Evolutionary conservation across 2,888 invertebrate genomes (phyloP).

Genomic region (Taenaris catops): DNA sequence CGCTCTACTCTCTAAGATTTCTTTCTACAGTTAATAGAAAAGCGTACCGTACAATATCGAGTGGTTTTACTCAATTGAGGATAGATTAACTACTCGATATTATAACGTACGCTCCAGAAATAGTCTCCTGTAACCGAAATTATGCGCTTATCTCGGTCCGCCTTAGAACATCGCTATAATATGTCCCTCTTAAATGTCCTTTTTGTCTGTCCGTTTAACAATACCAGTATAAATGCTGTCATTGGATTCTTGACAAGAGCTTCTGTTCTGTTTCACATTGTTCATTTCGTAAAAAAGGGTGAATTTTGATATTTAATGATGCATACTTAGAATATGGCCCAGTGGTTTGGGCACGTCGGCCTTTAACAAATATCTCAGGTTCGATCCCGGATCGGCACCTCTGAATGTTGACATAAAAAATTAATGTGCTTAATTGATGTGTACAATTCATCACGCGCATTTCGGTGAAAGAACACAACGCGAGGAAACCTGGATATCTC

Average conservation of each 20-base stretch:
- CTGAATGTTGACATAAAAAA: too few relatives aligned
- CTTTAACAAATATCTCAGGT: slow-evolving; percentile 6
- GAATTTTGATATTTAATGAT: slow-evolving; percentile 1
- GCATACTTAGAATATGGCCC: neutral
- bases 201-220: slow-evolving; percentile 41
- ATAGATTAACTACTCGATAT: slow-evolving; percentile 4
- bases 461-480: too few relatives aligned
- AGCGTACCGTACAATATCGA: too few relatives aligned
- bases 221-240: slow-evolving; percentile 39
- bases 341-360: too few relatives aligned
- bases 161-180: slow-evolving; percentile 35
- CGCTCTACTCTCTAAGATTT: too few relatives aligned
- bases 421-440: too few relatives aligned
- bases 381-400: too few relatives aligned
- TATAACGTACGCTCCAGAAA: slow-evolving; percentile 12
- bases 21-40: too few relatives aligned
- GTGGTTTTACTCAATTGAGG: too few relatives aligned
- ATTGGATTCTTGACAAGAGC: slow-evolving; percentile 24
- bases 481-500: too few relatives aligned
- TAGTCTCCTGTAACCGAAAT: slow-evolving; percentile 23
- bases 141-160: slow-evolving; percentile 24
- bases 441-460: too few relatives aligned
- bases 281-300: slow-evolving; percentile 6
- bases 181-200: slow-evolving; percentile 37
- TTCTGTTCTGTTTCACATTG: slow-evolving; percentile 12